A percentile compares a stretch with the other conserved stretches of the same genome.
phyloP scores from a whole-genome alignment of 2,113 vertebrate species.

The Bathybates hornii region DNA sequence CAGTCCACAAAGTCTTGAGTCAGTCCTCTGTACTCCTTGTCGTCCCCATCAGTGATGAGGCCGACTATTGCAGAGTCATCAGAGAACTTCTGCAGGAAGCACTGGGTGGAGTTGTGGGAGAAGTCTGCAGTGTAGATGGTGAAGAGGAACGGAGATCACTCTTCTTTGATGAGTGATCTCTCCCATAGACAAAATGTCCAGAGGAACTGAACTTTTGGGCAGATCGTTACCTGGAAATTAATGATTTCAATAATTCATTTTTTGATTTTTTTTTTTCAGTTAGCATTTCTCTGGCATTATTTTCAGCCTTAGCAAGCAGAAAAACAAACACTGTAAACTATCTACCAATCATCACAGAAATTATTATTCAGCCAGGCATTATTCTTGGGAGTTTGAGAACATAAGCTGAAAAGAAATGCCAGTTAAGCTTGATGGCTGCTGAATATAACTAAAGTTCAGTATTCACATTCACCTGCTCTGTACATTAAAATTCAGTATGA shows the following conservation, averaged over 20 bases:
- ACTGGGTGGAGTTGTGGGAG: no score
- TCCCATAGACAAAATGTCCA: not conserved
- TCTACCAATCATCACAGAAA: rapidly evolving
- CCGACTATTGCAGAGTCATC: no score
- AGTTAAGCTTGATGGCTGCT: not conserved
- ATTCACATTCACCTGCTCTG: not conserved
- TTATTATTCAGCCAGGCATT: rapidly evolving
- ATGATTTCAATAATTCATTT: not conserved
- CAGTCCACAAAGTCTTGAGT: no score
- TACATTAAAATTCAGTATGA: not conserved
- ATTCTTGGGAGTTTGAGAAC: not conserved
- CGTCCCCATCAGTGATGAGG: no score
- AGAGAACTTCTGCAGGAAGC: no score
- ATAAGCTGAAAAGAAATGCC: rapidly evolving
- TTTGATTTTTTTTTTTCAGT: rapidly evolving
- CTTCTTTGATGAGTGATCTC: rapidly evolving
- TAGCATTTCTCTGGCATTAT: not conserved
- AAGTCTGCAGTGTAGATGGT: no score
- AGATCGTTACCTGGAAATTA: rapidly evolving
- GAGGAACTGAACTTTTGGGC: not conserved
- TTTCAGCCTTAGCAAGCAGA: not conserved
- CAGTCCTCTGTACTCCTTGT: no score
- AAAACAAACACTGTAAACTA: rapidly evolving
- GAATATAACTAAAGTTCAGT: not conserved
- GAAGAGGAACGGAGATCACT: no score